phyloP scores from a whole-genome alignment of 1,140 invertebrate genomes.

The Aleiodes sp. region DNA sequence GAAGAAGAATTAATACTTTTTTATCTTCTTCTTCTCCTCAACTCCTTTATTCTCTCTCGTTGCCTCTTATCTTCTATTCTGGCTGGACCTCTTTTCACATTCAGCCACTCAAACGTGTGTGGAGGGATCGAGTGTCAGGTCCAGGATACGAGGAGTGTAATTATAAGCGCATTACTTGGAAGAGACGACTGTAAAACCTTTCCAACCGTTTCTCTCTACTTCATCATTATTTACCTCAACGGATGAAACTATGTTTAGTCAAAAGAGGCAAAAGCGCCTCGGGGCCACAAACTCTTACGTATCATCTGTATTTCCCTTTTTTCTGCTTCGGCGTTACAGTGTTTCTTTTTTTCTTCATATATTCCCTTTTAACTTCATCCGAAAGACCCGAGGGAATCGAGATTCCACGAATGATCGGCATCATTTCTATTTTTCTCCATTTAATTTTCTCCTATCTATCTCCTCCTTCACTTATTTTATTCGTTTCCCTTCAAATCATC shows the following conservation, averaged over 20 bases:
- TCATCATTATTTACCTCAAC: conserved; percentile 28
- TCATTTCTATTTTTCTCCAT: neutral
- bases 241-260: conserved; percentile 17
- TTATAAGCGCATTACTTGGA: conserved; percentile 55
- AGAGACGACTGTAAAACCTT: conserved; percentile 33
- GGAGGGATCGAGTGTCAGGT: conserved; percentile 28
- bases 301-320: conserved; percentile 17
- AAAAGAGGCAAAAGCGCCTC: conserved; percentile 16
- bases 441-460: neutral
- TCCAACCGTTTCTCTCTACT: conserved; percentile 6
- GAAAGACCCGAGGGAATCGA: neutral
- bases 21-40: neutral
- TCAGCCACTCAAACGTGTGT: neutral
- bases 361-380: too few species aligned
- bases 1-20: neutral
- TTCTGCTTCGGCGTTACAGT: conserved; percentile 5
- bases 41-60: neutral
- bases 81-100: neutral
- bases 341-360: too few species aligned
- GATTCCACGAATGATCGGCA: neutral
- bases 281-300: conserved; percentile 14
- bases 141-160: conserved; percentile 45
- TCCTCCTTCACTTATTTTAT: neutral
- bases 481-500: neutral
- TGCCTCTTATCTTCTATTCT: neutral